Percentiles rank a stretch among this genome's conserved stretches.
These are phyloP conservation scores for Heliconius hermathena DNA, from an alignment of 1,140 invertebrate genomes.

Conservation along the genomic window DNA sequence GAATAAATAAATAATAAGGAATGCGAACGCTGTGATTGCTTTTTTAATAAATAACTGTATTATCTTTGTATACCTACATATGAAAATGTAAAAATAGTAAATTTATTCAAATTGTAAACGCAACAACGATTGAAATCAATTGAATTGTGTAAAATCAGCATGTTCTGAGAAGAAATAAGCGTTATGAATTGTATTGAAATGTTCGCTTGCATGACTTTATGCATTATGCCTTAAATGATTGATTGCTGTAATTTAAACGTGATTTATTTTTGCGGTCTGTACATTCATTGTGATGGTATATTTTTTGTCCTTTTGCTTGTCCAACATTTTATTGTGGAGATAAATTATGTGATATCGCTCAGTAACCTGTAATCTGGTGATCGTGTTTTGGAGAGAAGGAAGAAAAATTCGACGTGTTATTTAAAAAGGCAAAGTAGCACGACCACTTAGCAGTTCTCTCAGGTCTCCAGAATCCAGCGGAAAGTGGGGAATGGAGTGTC, in stretches of 20 bases:
- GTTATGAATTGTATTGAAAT: constrained; percentile 7
- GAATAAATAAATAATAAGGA: constrained; percentile 56
- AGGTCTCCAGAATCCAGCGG: no score
- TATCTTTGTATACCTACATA: constrained; percentile 28
- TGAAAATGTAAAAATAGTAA: constrained; percentile 33
- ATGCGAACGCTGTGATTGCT: constrained; percentile 45
- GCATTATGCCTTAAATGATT: constrained; percentile 6
- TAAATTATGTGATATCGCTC: neutral
- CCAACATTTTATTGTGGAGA: neutral
- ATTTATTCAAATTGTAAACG: constrained; percentile 34
- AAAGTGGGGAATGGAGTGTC: no score
- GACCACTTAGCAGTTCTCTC: no score
- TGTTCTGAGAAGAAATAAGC: neutral
- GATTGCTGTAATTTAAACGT: constrained; percentile 6
- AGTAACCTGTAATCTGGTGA: no score
- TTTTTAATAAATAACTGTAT: constrained; percentile 42
- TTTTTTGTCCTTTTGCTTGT: neutral
- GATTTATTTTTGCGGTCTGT: neutral
- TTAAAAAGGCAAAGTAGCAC: no score
- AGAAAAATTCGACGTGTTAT: no score
- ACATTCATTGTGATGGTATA: neutral
- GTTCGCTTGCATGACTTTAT: constrained; percentile 7
- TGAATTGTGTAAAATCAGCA: neutral
- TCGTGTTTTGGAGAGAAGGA: no score
- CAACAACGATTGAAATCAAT: constrained; percentile 9